Base-by-base conservation (phyloP, 1,140 invertebrate species). In the Drosophila persimilis region DNA sequence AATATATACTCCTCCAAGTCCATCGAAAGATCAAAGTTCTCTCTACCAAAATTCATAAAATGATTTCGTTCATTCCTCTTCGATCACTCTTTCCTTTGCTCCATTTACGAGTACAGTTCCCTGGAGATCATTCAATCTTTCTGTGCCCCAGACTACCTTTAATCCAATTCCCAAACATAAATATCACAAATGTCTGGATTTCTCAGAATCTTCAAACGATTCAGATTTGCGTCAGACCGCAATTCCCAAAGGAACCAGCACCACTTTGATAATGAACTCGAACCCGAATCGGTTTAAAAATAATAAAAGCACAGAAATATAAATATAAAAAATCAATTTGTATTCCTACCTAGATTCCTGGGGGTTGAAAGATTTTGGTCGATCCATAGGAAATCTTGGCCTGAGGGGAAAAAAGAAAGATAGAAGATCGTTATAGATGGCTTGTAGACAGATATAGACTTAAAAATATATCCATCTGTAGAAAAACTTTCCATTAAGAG, bases 171-270 rank as follows among this genome's bases (percentile, higher is more conserved):
- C 44, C 35, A 39, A 48, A 26, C 24, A 48, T 26, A 48, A 56
- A 31, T 17, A 26, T 31, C 24, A 31, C 50, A 41, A 17, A 35
- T 43, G 24, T 66, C 1, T 35, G 8, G 8, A 15, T 35, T 45
- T 48, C 54, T 9, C 11, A 56, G 35, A 39, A 39, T 13, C 31
- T 56, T 56, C 17, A 48, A 47, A 47, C 50, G 9, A 4, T 39
- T 11, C 11, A 51, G 62, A 67, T 55, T 41, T 69, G 63, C 65
- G 65, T 69, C 65, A 69, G n/a, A 35, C 20, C 13, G 11, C 35
- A 48, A 35, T 7, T 56, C 65, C 48, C 62, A 7, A 9, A 62
- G 44, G 65, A 31, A 24, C n/a, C 22, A 13, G 9, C 3, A 22
- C 13, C 17, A 45, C 24, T 56, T 45, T 29, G 17, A 24, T 45